phyloP scores from a whole-genome alignment of 2,797 vertebrate species.

The Tiaroga cobitis region DNA sequence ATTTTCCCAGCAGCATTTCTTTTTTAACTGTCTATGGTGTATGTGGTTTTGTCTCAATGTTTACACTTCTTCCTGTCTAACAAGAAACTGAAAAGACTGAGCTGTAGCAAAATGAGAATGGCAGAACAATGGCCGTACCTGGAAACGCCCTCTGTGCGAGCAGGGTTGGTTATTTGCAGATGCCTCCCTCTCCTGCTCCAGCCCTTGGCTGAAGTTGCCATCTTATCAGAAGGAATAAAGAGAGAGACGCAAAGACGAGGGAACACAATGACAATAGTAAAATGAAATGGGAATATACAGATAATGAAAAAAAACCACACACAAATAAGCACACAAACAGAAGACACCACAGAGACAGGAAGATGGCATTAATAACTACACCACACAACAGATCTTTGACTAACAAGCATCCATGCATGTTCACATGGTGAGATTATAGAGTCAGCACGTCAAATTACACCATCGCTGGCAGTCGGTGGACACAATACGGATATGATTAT shows the following conservation, averaged over 20 bases:
- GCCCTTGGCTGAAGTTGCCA: conserved; percentile 66
- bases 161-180: conserved; percentile 63
- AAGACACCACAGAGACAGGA: conserved; percentile 69
- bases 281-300: conserved; percentile 27
- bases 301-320: conserved; percentile 20
- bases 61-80: conserved; percentile 3
- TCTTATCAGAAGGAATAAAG: conserved; percentile 72
- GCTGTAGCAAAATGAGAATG: not conserved
- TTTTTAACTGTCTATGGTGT: not conserved
- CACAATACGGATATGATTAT: conserved; percentile 37
- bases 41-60: not conserved
- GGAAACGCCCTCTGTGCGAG: conserved; percentile 77
- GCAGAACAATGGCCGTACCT: conserved; percentile 63
- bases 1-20: not conserved
- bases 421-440: conserved; percentile 52
- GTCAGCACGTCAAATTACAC: conserved; percentile 36
- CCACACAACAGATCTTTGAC: conserved; percentile 50
- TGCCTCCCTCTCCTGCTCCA: conserved; percentile 65
- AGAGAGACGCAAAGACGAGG: conserved; percentile 56
- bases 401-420: conserved; percentile 66
- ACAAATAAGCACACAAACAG: conserved; percentile 59
- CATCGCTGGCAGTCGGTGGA: conserved; percentile 21
- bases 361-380: conserved; percentile 63
- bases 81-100: not conserved
- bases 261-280: conserved; percentile 42